Evolutionary conservation across 2,797 vertebrate genomes (phyloP).

Genomic region (Urophycis tenuis): DNA sequence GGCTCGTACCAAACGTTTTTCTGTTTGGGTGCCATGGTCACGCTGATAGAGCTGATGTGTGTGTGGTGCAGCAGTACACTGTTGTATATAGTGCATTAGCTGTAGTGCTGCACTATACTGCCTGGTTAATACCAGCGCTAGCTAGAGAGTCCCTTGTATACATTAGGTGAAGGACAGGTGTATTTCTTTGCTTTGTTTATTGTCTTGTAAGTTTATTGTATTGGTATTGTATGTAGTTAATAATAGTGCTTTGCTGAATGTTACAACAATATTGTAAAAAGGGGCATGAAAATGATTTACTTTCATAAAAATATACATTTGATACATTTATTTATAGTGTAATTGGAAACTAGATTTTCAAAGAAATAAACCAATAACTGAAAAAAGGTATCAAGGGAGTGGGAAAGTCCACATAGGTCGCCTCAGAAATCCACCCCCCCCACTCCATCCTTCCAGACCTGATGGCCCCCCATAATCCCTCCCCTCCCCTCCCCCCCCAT

Average conservation of each 20-base stretch:
- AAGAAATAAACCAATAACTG: not conserved
- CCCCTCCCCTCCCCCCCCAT: constrained; percentile 22
- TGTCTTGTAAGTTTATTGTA: not conserved
- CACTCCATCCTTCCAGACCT: constrained; percentile 48
- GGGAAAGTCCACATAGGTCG: constrained; percentile 21
- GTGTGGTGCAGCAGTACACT: not conserved
- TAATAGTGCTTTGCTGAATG: not conserved
- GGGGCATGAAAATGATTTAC: not conserved
- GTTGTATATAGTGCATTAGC: not conserved
- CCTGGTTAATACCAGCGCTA: too few species aligned
- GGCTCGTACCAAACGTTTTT: not conserved
- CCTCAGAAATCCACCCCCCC: constrained; percentile 31
- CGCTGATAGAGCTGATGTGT: not conserved
- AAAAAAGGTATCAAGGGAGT: not conserved
- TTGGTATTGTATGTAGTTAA: not conserved
- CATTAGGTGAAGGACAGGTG: not conserved
- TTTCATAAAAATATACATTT: not conserved
- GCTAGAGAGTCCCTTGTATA: not conserved
- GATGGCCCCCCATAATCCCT: constrained; percentile 49
- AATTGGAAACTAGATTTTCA: not conserved
- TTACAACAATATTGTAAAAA: not conserved
- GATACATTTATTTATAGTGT: not conserved
- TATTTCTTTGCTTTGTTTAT: not conserved
- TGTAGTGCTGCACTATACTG: not conserved
- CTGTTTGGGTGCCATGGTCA: not conserved